Percentiles rank a stretch among this genome's conserved stretches.
phyloP scores from a whole-genome alignment of 2,797 vertebrate genomes.

The Protonibea diacanthus region DNA sequence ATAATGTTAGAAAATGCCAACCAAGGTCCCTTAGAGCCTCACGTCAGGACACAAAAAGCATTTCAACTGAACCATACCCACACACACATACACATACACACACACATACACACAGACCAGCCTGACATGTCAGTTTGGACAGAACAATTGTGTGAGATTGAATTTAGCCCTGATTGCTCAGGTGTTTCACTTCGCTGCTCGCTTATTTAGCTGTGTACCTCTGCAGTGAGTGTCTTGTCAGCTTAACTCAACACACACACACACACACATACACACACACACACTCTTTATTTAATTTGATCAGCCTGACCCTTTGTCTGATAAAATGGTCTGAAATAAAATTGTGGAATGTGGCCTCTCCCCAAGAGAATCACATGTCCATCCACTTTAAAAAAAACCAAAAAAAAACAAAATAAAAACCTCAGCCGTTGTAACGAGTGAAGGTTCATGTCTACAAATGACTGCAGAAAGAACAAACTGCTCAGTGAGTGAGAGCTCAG shows the following conservation, averaged over 20 bases:
- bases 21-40: slow-evolving; percentile 4
- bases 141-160: slow-evolving; percentile 51
- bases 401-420: neutral
- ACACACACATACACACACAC: neutral
- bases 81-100: slow-evolving; percentile 21
- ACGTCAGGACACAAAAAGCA: slow-evolving; percentile 12
- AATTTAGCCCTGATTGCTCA: slow-evolving; percentile 57
- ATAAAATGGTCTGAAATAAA: slow-evolving; percentile 29
- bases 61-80: slow-evolving; percentile 23
- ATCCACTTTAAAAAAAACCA: neutral
- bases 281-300: slow-evolving; percentile 19
- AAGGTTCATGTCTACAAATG: slow-evolving; percentile 3
- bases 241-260: slow-evolving; percentile 23
- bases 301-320: slow-evolving; percentile 11
- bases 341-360: slow-evolving; percentile 1
- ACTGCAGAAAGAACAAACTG: slow-evolving; percentile 1
- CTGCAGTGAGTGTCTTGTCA: slow-evolving; percentile 35
- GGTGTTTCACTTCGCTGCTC: slow-evolving; percentile 55
- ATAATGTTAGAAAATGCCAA: slow-evolving; percentile 5
- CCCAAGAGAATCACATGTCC: neutral
- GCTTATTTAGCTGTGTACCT: slow-evolving; percentile 42
- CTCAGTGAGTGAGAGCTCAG: slow-evolving; percentile 2
- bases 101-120: slow-evolving; percentile 1
- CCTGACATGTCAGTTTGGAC: slow-evolving; percentile 57
- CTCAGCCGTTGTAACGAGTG: neutral